A percentile compares a stretch with the other conserved stretches of the same genome.
Evolutionary conservation across 2,113 vertebrate genomes (phyloP).

Genomic region (Gracilinanus agilis): DNA sequence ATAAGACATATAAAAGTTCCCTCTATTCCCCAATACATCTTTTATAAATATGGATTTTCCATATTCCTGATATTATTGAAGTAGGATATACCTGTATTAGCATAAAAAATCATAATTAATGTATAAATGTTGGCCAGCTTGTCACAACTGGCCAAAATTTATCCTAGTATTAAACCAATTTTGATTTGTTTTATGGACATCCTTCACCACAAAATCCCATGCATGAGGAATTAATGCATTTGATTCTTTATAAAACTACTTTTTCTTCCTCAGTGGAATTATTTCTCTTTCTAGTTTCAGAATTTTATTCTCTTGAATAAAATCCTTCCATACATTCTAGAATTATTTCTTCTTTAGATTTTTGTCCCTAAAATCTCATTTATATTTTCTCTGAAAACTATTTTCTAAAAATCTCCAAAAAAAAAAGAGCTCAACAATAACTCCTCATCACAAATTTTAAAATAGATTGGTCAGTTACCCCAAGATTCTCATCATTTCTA

Average conservation of each 20-base stretch:
- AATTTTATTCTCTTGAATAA: neutral
- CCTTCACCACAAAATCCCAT: neutral
- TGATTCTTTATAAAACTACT: neutral
- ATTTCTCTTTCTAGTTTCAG: neutral
- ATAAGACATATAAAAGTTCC: no score
- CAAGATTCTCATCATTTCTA: neutral
- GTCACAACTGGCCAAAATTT: neutral
- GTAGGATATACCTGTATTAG: no score
- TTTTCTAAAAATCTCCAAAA: neutral
- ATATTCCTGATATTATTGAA: no score
- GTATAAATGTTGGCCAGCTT: neutral
- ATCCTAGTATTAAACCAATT: slow-evolving; percentile 14
- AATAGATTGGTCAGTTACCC: neutral
- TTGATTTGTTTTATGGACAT: slow-evolving; percentile 16
- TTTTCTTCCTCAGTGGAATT: neutral
- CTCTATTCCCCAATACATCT: no score
- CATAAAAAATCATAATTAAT: neutral
- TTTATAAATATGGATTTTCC: no score
- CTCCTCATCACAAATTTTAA: neutral
- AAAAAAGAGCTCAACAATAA: neutral
- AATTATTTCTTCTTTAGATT: neutral
- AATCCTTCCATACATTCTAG: neutral
- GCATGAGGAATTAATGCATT: neutral
- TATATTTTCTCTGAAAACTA: neutral
- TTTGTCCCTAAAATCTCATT: neutral